phyloP scores from a whole-genome alignment of 2,888 invertebrate species.

The Helicoverpa assulta region DNA sequence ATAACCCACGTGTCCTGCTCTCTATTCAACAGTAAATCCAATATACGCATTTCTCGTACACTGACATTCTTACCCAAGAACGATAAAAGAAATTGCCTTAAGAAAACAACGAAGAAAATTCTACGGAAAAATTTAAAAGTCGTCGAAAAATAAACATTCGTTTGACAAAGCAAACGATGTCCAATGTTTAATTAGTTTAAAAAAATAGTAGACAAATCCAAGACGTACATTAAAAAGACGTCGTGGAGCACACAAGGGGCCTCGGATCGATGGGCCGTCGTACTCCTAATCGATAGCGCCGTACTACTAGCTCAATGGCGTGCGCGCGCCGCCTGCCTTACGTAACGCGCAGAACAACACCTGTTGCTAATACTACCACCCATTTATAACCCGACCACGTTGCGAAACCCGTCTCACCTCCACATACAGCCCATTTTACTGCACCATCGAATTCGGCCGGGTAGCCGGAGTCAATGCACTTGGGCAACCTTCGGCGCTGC shows the following conservation, averaged over 20 bases:
- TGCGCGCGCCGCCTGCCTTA: conserved; percentile 87
- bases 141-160: conserved; percentile 16
- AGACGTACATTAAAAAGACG: conserved; percentile 80
- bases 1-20: conserved; percentile 43
- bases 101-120: not conserved
- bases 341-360: conserved; percentile 86
- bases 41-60: conserved; percentile 33
- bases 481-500: conserved; percentile 87
- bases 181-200: conserved; percentile 61
- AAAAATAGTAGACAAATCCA: conserved; percentile 70
- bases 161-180: conserved; percentile 27
- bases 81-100: conserved; percentile 20
- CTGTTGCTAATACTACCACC: conserved; percentile 88
- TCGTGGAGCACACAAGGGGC: conserved; percentile 74
- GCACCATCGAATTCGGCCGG: conserved; percentile 73
- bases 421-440: conserved; percentile 49
- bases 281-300: conserved; percentile 85
- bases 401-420: conserved; percentile 68
- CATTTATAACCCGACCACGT: conserved; percentile 79
- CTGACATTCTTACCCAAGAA: conserved; percentile 16
- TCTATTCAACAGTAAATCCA: conserved; percentile 38
- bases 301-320: conserved; percentile 86
- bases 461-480: conserved; percentile 86
- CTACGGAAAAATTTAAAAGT: conserved; percentile 4
- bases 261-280: conserved; percentile 81